Conservation (phyloP, 2,888 invertebrate species). For the Calameuta idolon region DNA sequence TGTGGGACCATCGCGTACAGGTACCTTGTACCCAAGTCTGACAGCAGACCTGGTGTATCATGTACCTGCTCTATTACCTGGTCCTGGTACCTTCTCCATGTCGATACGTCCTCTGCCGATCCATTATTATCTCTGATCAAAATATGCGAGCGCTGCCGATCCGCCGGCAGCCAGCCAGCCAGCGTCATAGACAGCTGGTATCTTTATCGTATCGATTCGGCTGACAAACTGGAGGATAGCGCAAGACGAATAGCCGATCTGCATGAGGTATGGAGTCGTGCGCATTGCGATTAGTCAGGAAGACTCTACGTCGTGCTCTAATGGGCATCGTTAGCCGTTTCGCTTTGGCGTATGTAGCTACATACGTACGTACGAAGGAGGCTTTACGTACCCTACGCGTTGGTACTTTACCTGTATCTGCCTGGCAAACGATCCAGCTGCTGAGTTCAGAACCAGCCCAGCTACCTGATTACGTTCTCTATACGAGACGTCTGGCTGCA, state of each 20-base stretch:
- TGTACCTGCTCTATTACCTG: neutral
- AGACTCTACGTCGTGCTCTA: slow-evolving; percentile 55
- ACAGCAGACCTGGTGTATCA: neutral
- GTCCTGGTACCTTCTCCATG: neutral
- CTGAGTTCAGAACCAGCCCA: neutral
- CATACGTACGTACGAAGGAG: neutral
- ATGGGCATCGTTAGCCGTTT: slow-evolving; percentile 63
- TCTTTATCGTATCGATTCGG: slow-evolving; percentile 63
- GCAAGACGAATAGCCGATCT: slow-evolving; percentile 63
- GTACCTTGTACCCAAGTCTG: neutral
- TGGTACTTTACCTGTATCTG: neutral
- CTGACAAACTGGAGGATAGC: slow-evolving; percentile 63
- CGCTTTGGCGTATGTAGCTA: slow-evolving; percentile 1
- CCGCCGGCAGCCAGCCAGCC: slow-evolving; percentile 12
- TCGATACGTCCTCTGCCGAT: neutral
- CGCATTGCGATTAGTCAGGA: slow-evolving; percentile 62
- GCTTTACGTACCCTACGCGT: neutral
- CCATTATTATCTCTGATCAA: slow-evolving; percentile 1
- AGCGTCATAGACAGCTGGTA: slow-evolving; percentile 58
- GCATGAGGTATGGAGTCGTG: slow-evolving; percentile 62
- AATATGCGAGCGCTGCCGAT: slow-evolving; percentile 4
- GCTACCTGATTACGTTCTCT: neutral
- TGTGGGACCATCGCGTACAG: neutral
- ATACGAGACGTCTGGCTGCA: neutral
- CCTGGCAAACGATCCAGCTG: neutral